These are phyloP conservation scores for Drosophila trapezifrons DNA, from an alignment of 1,140 invertebrate species.

Conservation along the genomic window DNA sequence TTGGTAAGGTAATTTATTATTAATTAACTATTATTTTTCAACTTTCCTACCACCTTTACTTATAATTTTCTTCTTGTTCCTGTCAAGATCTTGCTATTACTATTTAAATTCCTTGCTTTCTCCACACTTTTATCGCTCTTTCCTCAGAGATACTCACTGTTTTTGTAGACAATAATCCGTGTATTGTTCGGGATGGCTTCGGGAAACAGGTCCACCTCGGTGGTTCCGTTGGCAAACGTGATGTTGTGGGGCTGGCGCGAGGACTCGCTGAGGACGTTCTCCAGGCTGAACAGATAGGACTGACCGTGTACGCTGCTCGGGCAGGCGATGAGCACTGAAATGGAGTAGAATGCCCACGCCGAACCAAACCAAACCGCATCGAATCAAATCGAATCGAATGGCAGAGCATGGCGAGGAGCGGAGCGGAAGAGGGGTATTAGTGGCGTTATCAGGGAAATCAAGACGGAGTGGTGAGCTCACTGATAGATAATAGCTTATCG, in stretches of 20 bases:
- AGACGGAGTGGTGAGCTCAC: slow-evolving; percentile 47
- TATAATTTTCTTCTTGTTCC: no score
- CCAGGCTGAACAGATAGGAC: slow-evolving; percentile 71
- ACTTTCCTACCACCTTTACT: not conserved
- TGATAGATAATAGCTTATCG: slow-evolving; percentile 41
- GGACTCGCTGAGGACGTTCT: slow-evolving; percentile 66
- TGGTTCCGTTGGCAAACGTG: slow-evolving; percentile 46
- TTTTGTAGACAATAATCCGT: slow-evolving; percentile 67
- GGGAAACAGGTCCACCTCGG: slow-evolving; percentile 41
- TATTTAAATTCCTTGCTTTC: not conserved
- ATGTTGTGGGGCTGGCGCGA: slow-evolving; percentile 50
- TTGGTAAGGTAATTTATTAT: no score
- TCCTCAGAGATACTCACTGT: slow-evolving; percentile 53
- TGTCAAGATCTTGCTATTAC: not conserved
- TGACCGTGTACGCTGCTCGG: slow-evolving; percentile 57
- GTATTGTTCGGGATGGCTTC: slow-evolving; percentile 59
- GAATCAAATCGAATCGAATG: slow-evolving; percentile 25
- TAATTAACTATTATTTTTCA: not conserved
- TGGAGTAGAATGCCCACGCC: slow-evolving; percentile 29
- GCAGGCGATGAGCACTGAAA: slow-evolving; percentile 75
- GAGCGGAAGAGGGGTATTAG: slow-evolving; percentile 24
- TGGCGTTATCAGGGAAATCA: slow-evolving; percentile 29
- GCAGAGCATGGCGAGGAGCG: slow-evolving; percentile 16
- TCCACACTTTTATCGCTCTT: not conserved
- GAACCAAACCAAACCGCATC: slow-evolving; percentile 48